Evolutionary conservation across 2,888 invertebrate genomes (phyloP).

Genomic region (Pardosa pseudoannulata): DNA sequence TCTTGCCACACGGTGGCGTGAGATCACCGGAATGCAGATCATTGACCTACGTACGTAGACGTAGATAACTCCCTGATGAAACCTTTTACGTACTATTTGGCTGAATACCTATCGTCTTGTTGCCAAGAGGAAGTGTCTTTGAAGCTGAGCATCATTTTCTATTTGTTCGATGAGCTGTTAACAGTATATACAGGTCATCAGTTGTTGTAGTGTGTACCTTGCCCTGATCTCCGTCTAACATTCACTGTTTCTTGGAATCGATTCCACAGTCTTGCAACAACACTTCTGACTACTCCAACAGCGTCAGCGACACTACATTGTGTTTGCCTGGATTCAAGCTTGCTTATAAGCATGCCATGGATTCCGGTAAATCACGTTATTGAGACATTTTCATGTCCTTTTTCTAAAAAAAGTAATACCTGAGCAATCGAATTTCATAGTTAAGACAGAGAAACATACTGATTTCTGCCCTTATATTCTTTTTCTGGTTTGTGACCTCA

Average conservation of each 20-base stretch:
- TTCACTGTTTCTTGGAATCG: constrained; percentile 15
- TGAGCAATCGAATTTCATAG: neutral
- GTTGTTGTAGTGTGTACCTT: neutral
- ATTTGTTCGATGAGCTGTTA: too few species aligned
- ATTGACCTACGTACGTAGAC: too few species aligned
- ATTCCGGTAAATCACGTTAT: neutral
- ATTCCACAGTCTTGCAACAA: constrained; percentile 16
- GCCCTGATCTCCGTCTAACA: constrained; percentile 16
- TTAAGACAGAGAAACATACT: neutral
- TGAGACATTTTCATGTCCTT: neutral
- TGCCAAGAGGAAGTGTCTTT: neutral
- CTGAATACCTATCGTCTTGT: neutral
- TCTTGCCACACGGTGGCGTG: too few species aligned
- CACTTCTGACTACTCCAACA: constrained; percentile 18
- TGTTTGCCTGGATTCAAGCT: neutral
- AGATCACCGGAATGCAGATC: too few species aligned
- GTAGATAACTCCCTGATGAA: neutral
- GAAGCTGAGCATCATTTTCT: neutral
- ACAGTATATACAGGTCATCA: neutral
- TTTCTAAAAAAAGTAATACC: neutral
- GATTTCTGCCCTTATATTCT: constrained; percentile 1
- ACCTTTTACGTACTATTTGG: neutral
- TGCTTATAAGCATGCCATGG: constrained; percentile 1
- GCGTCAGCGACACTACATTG: neutral
- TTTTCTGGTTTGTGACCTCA: constrained; percentile 4